Percentiles rank a stretch among this genome's conserved stretches.
Evolutionary conservation across 1,140 invertebrate species (phyloP).

Genomic region (Dryas iulia): DNA sequence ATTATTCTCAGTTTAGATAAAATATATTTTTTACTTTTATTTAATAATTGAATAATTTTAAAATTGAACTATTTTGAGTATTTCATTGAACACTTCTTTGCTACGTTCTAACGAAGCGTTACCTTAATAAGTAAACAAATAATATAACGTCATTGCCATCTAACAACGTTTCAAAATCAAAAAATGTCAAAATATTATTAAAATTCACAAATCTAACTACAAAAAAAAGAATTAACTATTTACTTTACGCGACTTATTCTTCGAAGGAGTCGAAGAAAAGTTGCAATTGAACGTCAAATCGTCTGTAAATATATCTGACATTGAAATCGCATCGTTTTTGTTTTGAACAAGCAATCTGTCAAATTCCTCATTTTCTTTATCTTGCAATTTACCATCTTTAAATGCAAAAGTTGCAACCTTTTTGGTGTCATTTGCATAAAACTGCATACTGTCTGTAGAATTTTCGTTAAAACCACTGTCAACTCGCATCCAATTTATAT

Average conservation of each 20-base stretch:
- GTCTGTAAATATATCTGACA: slow-evolving; percentile 72
- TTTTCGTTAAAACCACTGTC: slow-evolving; percentile 78
- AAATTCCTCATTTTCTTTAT: slow-evolving; percentile 66
- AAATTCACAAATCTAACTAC: background rate
- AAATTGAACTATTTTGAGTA: background rate
- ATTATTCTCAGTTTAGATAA: background rate
- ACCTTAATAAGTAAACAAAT: background rate
- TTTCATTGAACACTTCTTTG: background rate
- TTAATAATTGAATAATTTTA: background rate
- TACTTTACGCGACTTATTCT: slow-evolving; percentile 61
- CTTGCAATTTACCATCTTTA: slow-evolving; percentile 52
- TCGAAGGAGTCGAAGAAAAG: slow-evolving; percentile 76
- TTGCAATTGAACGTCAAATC: slow-evolving; percentile 75
- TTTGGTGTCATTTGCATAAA: slow-evolving; percentile 45
- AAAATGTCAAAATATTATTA: background rate
- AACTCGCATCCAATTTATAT: slow-evolving; percentile 71
- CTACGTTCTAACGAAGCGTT: too few relatives aligned
- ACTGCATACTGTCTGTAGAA: slow-evolving; percentile 65
- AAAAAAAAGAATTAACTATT: slow-evolving; percentile 34
- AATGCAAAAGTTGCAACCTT: slow-evolving; percentile 35
- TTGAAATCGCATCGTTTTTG: slow-evolving; percentile 65
- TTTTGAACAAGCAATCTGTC: slow-evolving; percentile 48
- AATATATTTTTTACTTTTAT: background rate
- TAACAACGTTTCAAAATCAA: background rate
- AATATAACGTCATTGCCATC: background rate